These are phyloP conservation scores for Megaustenia siamemsis DNA, from an alignment of 2,888 invertebrate genomes.

Conservation along the genomic window DNA sequence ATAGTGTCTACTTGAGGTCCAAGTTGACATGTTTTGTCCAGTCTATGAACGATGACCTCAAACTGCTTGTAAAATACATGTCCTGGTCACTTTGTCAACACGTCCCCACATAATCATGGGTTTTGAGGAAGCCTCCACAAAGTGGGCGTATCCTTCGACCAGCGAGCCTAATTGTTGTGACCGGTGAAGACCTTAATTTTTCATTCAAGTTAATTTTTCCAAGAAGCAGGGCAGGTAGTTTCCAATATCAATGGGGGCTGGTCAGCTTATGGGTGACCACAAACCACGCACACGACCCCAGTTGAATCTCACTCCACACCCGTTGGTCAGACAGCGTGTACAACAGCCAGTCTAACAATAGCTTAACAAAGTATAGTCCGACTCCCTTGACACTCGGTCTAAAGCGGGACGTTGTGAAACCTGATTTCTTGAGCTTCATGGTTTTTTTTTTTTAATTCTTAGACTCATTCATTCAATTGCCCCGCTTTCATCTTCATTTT, in stretches of 20 bases:
- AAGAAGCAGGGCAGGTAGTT: slow-evolving; percentile 18
- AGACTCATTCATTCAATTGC: background rate
- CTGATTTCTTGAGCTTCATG: too few species aligned
- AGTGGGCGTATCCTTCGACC: slow-evolving; percentile 20
- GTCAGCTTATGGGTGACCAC: slow-evolving; percentile 36
- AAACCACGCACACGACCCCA: background rate
- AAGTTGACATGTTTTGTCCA: slow-evolving; percentile 36
- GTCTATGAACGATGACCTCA: slow-evolving; percentile 31
- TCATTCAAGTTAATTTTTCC: background rate
- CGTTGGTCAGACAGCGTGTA: slow-evolving; percentile 29
- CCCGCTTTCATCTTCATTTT: background rate
- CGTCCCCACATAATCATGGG: slow-evolving; percentile 22
- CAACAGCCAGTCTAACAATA: slow-evolving; percentile 22
- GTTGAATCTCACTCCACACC: background rate
- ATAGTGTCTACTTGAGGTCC: too few species aligned
- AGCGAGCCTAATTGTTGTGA: slow-evolving; percentile 6
- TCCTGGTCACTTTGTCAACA: slow-evolving; percentile 44
- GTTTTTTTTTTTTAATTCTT: too few species aligned
- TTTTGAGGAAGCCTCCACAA: background rate
- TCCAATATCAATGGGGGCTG: slow-evolving; percentile 10
- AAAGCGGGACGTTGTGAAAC: too few species aligned
- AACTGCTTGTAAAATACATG: slow-evolving; percentile 38
- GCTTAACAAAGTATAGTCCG: slow-evolving; percentile 14
- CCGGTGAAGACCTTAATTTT: slow-evolving; percentile 10
- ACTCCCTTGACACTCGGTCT: slow-evolving; percentile 4